Percentiles rank a stretch among this genome's conserved stretches.
Conservation (phyloP, 2,888 invertebrate genomes). For the Agrochola lota region DNA sequence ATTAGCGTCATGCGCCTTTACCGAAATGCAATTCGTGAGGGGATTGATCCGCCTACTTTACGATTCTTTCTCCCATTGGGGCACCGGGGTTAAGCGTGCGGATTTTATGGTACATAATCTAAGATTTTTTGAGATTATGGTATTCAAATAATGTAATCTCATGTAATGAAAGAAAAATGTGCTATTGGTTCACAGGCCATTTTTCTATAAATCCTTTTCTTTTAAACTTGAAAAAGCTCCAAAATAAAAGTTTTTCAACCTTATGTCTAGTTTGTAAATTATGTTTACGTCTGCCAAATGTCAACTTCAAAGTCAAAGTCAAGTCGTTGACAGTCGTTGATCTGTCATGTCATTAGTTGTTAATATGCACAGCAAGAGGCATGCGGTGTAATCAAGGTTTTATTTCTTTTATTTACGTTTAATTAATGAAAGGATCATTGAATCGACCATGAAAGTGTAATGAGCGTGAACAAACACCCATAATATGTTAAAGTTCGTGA, state of each 20-base stretch:
- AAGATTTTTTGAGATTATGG: background rate
- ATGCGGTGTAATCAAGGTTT: slow-evolving; percentile 66
- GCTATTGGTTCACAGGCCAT: no score
- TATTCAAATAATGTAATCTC: background rate
- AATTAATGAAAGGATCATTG: slow-evolving; percentile 64
- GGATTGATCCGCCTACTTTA: no score
- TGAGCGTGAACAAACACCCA: slow-evolving; percentile 59
- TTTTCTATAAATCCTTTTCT: no score
- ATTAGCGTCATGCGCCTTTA: background rate
- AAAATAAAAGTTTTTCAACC: no score
- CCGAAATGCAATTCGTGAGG: no score
- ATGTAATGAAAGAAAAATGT: no score
- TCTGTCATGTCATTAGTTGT: slow-evolving; percentile 35
- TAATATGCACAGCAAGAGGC: slow-evolving; percentile 40
- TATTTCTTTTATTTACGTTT: slow-evolving; percentile 66
- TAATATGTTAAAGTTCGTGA: slow-evolving; percentile 72
- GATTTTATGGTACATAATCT: background rate
- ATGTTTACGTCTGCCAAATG: slow-evolving; percentile 33
- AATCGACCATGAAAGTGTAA: slow-evolving; percentile 69
- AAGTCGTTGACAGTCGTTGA: slow-evolving; percentile 24
- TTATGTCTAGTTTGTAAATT: background rate
- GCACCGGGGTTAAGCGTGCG: background rate
- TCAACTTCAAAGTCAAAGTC: slow-evolving; percentile 51
- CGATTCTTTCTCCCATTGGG: background rate
- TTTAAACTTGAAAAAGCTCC: no score